Evolutionary conservation across 2,888 invertebrate species (phyloP).

Genomic region (Drosophila hawaiiensis): DNA sequence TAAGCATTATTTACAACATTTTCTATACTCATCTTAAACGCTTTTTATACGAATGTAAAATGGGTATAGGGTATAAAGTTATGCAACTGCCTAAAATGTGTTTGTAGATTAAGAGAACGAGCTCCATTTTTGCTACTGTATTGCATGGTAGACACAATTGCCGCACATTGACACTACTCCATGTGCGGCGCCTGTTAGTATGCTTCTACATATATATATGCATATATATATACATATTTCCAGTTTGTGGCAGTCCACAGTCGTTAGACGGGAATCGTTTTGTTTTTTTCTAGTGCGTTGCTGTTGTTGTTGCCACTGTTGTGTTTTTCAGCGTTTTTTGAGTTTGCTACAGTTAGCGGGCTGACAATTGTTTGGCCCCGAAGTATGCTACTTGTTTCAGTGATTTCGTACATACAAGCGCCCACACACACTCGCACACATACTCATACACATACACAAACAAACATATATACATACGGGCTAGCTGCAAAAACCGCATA

Average conservation of each 20-base stretch:
- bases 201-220: background rate
- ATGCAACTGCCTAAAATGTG: conserved; percentile 17
- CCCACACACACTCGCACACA: conserved; percentile 6
- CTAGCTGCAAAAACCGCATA: conserved; percentile 62
- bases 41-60: background rate
- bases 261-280: conserved; percentile 48
- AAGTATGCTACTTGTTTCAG: conserved; percentile 74
- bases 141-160: conserved; percentile 47
- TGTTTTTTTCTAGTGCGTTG: conserved; percentile 24
- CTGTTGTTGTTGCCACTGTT: conserved; percentile 21
- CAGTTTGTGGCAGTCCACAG: conserved; percentile 59
- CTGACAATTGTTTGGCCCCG: conserved; percentile 73
- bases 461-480: conserved; percentile 14
- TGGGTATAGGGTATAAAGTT: conserved; percentile 17
- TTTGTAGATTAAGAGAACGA: conserved; percentile 38
- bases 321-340: conserved; percentile 44
- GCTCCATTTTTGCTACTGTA: conserved; percentile 38
- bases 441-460: conserved; percentile 13
- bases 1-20: background rate
- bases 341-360: conserved; percentile 63
- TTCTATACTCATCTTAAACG: background rate
- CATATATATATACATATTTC: conserved; percentile 21
- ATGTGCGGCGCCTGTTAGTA: conserved; percentile 19
- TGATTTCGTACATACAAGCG: conserved; percentile 57
- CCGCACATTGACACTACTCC: conserved; percentile 40